Percentiles rank a stretch among this genome's conserved stretches.
phyloP scores from a whole-genome alignment of 2,113 vertebrate species.

The Mystacornis crossleyi region DNA sequence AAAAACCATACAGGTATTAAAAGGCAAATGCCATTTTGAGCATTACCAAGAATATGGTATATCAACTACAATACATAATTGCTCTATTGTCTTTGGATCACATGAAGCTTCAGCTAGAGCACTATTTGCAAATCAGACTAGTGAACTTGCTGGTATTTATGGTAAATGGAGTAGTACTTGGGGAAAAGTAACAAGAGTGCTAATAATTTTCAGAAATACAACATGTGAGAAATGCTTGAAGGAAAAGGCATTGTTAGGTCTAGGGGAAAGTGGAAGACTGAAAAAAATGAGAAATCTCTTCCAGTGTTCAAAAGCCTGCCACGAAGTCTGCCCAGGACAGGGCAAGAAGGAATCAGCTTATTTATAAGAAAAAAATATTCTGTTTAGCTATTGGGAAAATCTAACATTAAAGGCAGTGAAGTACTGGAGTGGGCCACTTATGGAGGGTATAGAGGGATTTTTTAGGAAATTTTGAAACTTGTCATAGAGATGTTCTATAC shows the following conservation, averaged over 20 bases:
- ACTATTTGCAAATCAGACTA: not conserved
- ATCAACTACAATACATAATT: not conserved
- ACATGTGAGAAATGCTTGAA: not conserved
- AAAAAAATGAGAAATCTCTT: not conserved
- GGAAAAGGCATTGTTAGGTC: not conserved
- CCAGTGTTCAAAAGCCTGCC: not conserved
- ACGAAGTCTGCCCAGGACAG: not conserved
- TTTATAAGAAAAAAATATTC: not conserved
- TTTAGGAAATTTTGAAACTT: not conserved
- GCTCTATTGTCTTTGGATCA: not conserved
- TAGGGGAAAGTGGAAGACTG: not conserved
- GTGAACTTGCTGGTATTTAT: not conserved
- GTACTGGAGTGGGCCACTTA: not conserved
- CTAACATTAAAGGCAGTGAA: not conserved
- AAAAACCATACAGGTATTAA: not conserved
- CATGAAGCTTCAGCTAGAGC: not conserved
- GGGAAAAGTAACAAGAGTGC: not conserved
- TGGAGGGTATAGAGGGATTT: rapidly evolving
- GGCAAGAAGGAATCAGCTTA: not conserved
- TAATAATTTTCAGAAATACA: not conserved
- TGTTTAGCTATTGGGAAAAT: not conserved
- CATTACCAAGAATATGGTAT: not conserved
- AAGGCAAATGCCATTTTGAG: not conserved
- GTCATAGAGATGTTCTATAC: not conserved
- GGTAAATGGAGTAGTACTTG: not conserved